Evolutionary conservation across 2,797 vertebrate genomes (phyloP).

Genomic region (Poliocrania exsul): DNA sequence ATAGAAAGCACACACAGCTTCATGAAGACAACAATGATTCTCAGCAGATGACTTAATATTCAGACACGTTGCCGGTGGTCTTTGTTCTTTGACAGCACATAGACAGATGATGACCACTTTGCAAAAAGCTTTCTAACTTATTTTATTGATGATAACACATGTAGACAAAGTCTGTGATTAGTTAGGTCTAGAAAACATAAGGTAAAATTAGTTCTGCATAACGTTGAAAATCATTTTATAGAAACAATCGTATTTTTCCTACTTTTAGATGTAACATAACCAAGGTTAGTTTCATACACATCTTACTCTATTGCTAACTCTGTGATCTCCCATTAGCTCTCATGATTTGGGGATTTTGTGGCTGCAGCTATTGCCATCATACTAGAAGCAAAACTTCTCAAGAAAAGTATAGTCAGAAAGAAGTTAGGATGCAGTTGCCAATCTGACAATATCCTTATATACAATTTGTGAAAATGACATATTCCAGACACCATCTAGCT

Average conservation of each 20-base stretch:
- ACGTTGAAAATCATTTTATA: neutral
- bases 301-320: neutral
- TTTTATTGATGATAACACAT: neutral
- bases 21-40: neutral
- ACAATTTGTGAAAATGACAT: neutral
- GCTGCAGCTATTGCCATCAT: neutral
- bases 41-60: neutral
- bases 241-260: rapidly evolving
- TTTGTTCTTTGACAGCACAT: neutral
- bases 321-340: neutral
- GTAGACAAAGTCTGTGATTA: neutral
- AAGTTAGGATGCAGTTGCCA: neutral
- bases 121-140: neutral
- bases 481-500: neutral
- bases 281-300: neutral
- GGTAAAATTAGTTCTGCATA: neutral
- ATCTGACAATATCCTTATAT: rapidly evolving
- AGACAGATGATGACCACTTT: neutral
- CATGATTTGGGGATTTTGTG: neutral
- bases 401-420: neutral
- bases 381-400: neutral
- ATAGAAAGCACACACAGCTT: neutral
- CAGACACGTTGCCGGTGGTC: neutral
- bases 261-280: neutral
- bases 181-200: neutral